Base-by-base conservation (phyloP, 2,797 vertebrate species). In the Ctenopoma kingsleyae region DNA sequence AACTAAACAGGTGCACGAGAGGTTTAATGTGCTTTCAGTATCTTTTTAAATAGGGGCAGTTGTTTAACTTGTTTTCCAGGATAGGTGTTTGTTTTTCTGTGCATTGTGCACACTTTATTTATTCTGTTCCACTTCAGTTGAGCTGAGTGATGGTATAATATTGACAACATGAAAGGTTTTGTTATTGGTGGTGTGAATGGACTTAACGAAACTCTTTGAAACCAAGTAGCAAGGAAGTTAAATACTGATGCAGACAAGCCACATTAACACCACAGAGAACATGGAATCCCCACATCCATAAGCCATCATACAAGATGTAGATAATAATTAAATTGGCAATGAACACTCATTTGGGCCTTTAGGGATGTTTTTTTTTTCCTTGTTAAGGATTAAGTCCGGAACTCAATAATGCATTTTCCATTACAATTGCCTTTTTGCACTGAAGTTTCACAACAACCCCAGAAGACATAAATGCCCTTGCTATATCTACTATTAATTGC, bases 401-500 rank as follows among this genome's bases (percentile, higher is more conserved):
- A 54, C 46, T 70, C 0, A n/a, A 65, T 44, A 72, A 71, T 73
- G 68, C 15, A 22, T 81, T 81, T 81, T 81, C 67, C 58, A 60
- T 75, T 68, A 67, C 23, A 72, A 62, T 66, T 9, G 27, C 38
- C 19, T 20, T 71, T 71, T 71, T 62, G 40, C 68, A 20, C 25
- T 46, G 43, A 61, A 38, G 66, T 75, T 52, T 67, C 46, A 58
- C 50, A 66, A 62, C 36, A 35, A 46, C 67, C 62, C 69, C 58
- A 57, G 52, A 67, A 63, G 80, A 76, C 32, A 69, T 5, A 16
- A 49, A 69, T 76, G 52, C 50, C 71, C 62, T 67, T 74, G 58
- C 46, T 62, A 49, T 78, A 58, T 52, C 54, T 66, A 9, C 15
- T 55, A 57, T 60, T 74, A 51, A 49, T 61, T 69, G 11, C 38